Conservation (phyloP, 2,888 invertebrate genomes). For the Globia sparganii region DNA sequence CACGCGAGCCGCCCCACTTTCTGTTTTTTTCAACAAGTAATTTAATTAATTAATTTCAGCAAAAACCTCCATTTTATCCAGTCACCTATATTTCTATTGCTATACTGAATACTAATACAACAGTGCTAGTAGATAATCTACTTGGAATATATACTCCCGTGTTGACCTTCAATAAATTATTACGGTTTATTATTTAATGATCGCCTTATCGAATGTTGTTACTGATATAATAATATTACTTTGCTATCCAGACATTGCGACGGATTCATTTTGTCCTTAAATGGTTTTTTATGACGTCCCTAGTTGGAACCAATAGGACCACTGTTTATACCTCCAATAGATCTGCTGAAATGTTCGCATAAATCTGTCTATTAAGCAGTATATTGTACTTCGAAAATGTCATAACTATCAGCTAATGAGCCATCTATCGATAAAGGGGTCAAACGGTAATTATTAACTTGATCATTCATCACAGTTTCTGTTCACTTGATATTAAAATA, state of each 20-base stretch:
- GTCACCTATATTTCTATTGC: conserved; percentile 9
- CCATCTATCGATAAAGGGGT: conserved; percentile 39
- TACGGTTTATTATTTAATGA: conserved; percentile 58
- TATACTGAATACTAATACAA: conserved; percentile 6
- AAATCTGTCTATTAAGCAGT: not conserved
- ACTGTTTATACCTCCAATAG: not conserved
- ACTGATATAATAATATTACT: conserved; percentile 34
- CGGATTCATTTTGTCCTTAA: not conserved
- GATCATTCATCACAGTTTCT: conserved; percentile 41
- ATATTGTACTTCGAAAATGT: conserved; percentile 6
- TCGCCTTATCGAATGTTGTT: conserved; percentile 38
- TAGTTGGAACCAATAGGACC: not conserved
- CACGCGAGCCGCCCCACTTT: too few relatives aligned
- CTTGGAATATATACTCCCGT: conserved; percentile 41
- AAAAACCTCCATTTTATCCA: not conserved
- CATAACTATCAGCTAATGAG: conserved; percentile 11
- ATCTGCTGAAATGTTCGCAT: not conserved
- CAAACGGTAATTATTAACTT: conserved; percentile 39
- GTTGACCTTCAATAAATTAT: conserved; percentile 56
- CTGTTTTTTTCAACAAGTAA: not conserved
- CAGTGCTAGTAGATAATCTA: conserved; percentile 26
- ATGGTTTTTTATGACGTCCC: not conserved
- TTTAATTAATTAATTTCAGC: not conserved
- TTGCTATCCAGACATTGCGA: conserved; percentile 19
- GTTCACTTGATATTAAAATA: conserved; percentile 43